These are phyloP conservation scores for Callionymus lyra DNA, from an alignment of 2,113 vertebrate genomes.

Conservation along the genomic window DNA sequence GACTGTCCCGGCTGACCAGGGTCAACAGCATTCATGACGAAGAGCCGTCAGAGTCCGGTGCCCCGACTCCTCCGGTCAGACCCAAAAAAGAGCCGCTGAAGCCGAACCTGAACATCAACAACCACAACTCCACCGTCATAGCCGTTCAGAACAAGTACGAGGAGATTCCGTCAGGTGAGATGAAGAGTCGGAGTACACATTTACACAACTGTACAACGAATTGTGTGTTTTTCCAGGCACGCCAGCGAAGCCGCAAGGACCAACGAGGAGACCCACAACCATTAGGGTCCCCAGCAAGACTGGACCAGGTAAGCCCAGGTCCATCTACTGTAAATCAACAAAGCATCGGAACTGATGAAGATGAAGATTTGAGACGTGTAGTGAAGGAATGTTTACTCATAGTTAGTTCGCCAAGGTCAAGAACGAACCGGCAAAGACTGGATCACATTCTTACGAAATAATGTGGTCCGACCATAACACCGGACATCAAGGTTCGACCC, in stretches of 20 bases:
- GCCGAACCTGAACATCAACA: conserved; percentile 58
- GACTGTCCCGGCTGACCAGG: conserved; percentile 54
- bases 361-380: too few relatives aligned
- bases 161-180: conserved; percentile 39
- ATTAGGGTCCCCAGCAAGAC: conserved; percentile 82
- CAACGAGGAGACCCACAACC: conserved; percentile 80
- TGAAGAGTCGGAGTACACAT: conserved; percentile 2
- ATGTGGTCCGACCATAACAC: too few relatives aligned
- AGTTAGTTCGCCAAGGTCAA: too few relatives aligned
- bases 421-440: too few relatives aligned
- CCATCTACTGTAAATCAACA: conserved; percentile 13
- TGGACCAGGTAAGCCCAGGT: conserved; percentile 52
- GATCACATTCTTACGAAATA: too few relatives aligned
- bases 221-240: conserved; percentile 25
- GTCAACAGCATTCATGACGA: conserved; percentile 59
- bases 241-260: conserved; percentile 52
- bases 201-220: background rate
- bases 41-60: background rate
- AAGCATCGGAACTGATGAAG: too few relatives aligned
- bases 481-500: too few relatives aligned
- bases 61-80: conserved; percentile 16
- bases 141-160: conserved; percentile 7
- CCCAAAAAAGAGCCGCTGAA: conserved; percentile 41
- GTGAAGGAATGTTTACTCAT: too few relatives aligned
- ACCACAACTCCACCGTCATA: conserved; percentile 50